These are phyloP conservation scores for Austrolebias charrua DNA, from an alignment of 2,797 vertebrate species.

Conservation along the genomic window DNA sequence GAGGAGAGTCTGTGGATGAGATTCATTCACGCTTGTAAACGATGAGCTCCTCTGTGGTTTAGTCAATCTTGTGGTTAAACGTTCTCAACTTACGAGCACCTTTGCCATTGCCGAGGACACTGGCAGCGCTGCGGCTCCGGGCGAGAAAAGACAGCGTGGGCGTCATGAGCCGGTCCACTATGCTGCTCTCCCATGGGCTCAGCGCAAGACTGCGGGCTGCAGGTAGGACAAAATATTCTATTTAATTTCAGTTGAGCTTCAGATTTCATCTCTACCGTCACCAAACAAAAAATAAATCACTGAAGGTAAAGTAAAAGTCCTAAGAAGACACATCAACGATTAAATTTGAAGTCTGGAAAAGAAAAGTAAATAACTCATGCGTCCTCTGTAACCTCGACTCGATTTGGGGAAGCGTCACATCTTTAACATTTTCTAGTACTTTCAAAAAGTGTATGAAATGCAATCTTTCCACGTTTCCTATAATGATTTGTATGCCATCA, in stretches of 20 bases:
- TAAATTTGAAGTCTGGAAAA: too few species aligned
- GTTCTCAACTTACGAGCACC: slow-evolving; percentile 85
- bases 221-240: slow-evolving; percentile 1
- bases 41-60: not conserved
- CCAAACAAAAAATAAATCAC: slow-evolving; percentile 1
- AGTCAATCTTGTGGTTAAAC: not conserved
- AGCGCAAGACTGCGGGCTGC: slow-evolving; percentile 88
- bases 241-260: not conserved
- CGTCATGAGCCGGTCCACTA: slow-evolving; percentile 96
- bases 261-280: not conserved
- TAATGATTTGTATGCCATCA: too few species aligned
- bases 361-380: too few species aligned
- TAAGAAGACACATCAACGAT: too few species aligned
- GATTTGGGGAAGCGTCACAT: too few species aligned
- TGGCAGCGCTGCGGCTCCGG: slow-evolving; percentile 93
- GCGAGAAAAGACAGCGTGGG: slow-evolving; percentile 96
- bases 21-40: not conserved
- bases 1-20: slow-evolving; percentile 74
- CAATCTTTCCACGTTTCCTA: too few species aligned
- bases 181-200: slow-evolving; percentile 96
- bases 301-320: slow-evolving; percentile 1
- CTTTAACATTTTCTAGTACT: too few species aligned
- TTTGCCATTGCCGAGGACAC: slow-evolving; percentile 85
- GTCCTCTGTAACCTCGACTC: too few species aligned
- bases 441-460: too few species aligned